These are phyloP conservation scores for Melanostigma gelatinosum DNA, from an alignment of 2,113 vertebrate species.

Conservation along the genomic window DNA sequence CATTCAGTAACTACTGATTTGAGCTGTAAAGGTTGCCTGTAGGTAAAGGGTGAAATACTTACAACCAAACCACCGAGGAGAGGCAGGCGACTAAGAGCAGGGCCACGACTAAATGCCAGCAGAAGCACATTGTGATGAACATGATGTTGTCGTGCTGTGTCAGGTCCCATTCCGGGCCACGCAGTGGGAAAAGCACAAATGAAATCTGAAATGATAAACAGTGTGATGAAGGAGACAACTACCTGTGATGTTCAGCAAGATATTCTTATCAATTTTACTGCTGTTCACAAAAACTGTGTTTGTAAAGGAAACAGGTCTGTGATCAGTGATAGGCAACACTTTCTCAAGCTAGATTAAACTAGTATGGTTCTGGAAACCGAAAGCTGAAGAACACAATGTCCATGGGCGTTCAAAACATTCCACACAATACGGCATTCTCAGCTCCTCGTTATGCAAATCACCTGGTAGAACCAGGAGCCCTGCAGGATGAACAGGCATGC, in stretches of 20 bases:
- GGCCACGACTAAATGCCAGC: constrained; percentile 90
- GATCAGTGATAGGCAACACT: background rate
- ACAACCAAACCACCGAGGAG: constrained; percentile 84
- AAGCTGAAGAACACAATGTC: background rate
- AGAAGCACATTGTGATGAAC: constrained; percentile 98
- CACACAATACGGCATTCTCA: background rate
- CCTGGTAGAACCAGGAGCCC: constrained; percentile 98
- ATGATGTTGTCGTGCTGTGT: constrained; percentile 86
- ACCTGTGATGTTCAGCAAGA: background rate
- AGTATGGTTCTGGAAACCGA: background rate
- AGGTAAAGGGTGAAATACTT: constrained; percentile 49
- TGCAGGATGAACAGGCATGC: constrained; percentile 88
- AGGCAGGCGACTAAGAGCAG: constrained; percentile 77
- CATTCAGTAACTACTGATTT: background rate
- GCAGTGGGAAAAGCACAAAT: constrained; percentile 90
- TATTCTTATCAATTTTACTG: background rate
- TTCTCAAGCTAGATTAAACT: background rate
- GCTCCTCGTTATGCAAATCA: constrained; percentile 51
- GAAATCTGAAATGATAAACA: constrained; percentile 85
- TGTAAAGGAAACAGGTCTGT: background rate
- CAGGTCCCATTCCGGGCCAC: constrained; percentile 85
- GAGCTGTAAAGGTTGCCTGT: too few species aligned
- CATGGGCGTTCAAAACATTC: background rate
- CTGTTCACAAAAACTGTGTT: background rate
- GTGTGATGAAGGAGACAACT: background rate